These are phyloP conservation scores for Anagyrus pseudococci DNA, from an alignment of 2,888 invertebrate genomes.

Conservation along the genomic window DNA sequence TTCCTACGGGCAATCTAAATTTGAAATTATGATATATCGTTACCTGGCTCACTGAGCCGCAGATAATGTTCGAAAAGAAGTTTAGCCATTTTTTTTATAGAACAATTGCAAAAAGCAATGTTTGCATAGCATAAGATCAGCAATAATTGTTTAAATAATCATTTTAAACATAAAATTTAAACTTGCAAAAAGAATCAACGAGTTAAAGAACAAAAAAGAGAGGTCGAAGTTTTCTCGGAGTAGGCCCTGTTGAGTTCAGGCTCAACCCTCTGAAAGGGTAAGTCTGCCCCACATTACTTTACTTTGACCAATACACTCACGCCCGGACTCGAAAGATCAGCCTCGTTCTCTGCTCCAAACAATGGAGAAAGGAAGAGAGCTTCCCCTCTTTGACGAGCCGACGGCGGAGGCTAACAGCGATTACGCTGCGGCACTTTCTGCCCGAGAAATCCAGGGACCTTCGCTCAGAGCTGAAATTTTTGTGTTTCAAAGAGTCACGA, in stretches of 20 bases:
- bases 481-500: conserved; percentile 8
- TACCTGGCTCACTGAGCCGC: too few relatives aligned
- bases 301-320: conserved; percentile 38
- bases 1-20: too few relatives aligned
- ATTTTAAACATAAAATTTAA: too few relatives aligned
- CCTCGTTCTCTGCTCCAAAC: neutral
- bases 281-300: conserved; percentile 32
- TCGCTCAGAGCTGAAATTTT: conserved; percentile 39
- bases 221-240: conserved; percentile 32
- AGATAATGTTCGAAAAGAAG: too few relatives aligned
- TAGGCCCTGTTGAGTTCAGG: conserved; percentile 39
- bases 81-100: too few relatives aligned
- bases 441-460: conserved; percentile 40
- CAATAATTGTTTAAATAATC: too few relatives aligned
- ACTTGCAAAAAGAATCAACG: neutral
- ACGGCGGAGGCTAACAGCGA: conserved; percentile 35
- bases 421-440: conserved; percentile 38
- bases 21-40: too few relatives aligned
- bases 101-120: too few relatives aligned
- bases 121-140: too few relatives aligned
- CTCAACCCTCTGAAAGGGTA: neutral
- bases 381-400: conserved; percentile 26
- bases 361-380: conserved; percentile 1
- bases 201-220: conserved; percentile 4
- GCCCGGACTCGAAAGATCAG: conserved; percentile 33